Evolutionary conservation across 2,888 invertebrate species (phyloP), one percentile per base, ranked within the genome.

Genomic region (Gastracanthus pulcherrimus): DNA sequence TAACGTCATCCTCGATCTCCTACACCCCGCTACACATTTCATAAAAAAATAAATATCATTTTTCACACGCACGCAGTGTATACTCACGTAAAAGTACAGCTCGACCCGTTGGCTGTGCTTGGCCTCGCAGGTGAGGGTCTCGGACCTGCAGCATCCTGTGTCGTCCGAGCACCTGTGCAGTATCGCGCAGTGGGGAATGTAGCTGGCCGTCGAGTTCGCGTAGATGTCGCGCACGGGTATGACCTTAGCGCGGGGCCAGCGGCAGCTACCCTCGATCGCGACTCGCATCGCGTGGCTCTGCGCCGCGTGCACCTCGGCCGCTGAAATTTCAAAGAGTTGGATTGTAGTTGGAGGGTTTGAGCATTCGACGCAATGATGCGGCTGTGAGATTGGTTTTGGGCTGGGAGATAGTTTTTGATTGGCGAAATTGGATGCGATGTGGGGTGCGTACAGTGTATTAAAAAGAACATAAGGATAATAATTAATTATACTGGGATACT

Each of bases 91-190:
- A 91, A 98, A 97, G 80, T 95, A 95, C 70, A 96, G 93, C 58
- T 95, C 94, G 80, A 98, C 95, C 85, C 94, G 93, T 86, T 94
- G 94, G 45, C 95, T 95, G 13, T 93, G 94, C 89, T 96, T 95
- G 0, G 97, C 96, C 16, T 95, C 96, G 92, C 98, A 98, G 60
- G 95, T 95, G 82, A 95, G 94, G 0, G 93, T 92, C 83, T 95
- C 95, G 82, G 94, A 94, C 84, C 93, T 93, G 90, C 98, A 98
- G 92, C 98, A 98, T 75, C 98, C 98, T 26, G 96, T 95, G 92
- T 97, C 97, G 86, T 97, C 96, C 13, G 96, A 95, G 91, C 98
- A 98, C 83, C 97, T 94, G 90, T 98, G 96, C 74, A 98, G 92
- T 72, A 96, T 94, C 19, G 97, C 97, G 90, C 97, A 98, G 70